Evolutionary conservation across 2,113 vertebrate species (phyloP).

Genomic region (Chlamydotis undulata): DNA sequence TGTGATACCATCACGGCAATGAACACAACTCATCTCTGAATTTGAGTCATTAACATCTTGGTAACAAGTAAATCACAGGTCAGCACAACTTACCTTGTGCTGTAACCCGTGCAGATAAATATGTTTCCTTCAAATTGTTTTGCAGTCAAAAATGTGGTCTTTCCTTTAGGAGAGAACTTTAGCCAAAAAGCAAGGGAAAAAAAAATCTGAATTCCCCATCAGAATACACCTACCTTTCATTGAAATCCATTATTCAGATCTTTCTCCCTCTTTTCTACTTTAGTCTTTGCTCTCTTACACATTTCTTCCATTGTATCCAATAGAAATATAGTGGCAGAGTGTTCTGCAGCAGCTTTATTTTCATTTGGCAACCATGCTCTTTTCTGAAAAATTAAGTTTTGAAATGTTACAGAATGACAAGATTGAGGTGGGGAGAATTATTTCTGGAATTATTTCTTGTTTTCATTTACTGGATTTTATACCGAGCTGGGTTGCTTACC

Average conservation of each 20-base stretch:
- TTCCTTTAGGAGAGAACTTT: background rate
- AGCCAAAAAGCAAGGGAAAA: background rate
- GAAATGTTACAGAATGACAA: background rate
- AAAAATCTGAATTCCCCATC: background rate
- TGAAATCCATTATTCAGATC: background rate
- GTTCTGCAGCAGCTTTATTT: background rate
- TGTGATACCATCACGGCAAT: background rate
- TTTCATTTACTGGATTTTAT: background rate
- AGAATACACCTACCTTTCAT: background rate
- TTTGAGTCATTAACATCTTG: background rate
- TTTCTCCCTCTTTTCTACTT: background rate
- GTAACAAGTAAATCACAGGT: background rate
- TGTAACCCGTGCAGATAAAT: background rate
- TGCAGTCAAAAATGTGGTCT: background rate
- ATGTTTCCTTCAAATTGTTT: background rate
- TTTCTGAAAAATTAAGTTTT: background rate
- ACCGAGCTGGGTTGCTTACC: background rate
- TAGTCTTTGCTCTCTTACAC: background rate
- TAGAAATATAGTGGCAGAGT: background rate
- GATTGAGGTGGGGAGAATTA: background rate
- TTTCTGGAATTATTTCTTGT: background rate
- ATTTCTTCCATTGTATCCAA: background rate
- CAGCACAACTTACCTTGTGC: background rate
- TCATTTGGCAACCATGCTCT: background rate
- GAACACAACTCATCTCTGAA: background rate